Evolutionary conservation across 2,113 vertebrate species (phyloP), one percentile per base, ranked within the genome.

Genomic region (Cricetomys ansorgei): DNA sequence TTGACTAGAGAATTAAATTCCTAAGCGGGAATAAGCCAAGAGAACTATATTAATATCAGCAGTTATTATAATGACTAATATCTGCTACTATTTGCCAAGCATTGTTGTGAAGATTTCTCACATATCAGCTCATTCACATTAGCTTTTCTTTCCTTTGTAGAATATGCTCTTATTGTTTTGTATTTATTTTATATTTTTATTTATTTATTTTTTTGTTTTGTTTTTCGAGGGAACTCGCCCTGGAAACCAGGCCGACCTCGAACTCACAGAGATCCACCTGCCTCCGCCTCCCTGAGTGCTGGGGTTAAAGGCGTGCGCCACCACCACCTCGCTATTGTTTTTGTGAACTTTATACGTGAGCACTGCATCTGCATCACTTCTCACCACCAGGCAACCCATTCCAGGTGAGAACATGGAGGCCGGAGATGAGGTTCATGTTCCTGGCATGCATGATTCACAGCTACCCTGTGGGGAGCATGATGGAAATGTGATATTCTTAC

Each of bases 31-130:
- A 2, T 69, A 40, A 83, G 55, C 57, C 40, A 89, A 81, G 55
- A 89, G 55, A 83, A 95, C 34, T 89, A 4, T 11, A 88, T 67
- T 91, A 83, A 87, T 91, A 79, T 83, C 55, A 85, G 65, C 86
- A 92, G 87, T 84, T 91, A 64, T 65, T 79, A 75, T 23, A 88
- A 3, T 65, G 91, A 53, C 75, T 45, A 80, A 59, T 70, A 65
- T 79, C 62, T 93, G 37, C 87, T 48, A 48, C 85, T 88, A 31
- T 76, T 15, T 45, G 4, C 37, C 65, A 84, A 64, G 25, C 15
- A 53, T 62, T 80, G 3, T 87, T 94, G 48, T 50, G 79, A 92
- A 79, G 25, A 83, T 79, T 84, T 96, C 88, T 95, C 31, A 57
- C 62, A 13, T 72, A n/a, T 75, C 69, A 89, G 75, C 23, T 79